Evolutionary conservation across 1,140 invertebrate genomes (phyloP).

Genomic region (Odontomachus brunneus): DNA sequence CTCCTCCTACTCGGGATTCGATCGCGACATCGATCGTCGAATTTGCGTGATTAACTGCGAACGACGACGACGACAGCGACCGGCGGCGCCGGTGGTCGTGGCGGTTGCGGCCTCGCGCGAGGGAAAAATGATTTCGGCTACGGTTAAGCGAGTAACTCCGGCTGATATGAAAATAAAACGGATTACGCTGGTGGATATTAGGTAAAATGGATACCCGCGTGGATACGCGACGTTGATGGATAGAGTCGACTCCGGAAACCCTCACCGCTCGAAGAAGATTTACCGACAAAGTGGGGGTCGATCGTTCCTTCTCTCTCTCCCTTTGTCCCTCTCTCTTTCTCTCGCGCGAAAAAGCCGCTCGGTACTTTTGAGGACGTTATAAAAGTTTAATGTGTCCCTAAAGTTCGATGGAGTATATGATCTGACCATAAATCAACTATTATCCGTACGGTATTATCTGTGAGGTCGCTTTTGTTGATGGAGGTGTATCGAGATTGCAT

Average conservation of each 20-base stretch:
- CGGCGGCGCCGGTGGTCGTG: no score
- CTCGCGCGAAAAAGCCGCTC: constrained; percentile 18
- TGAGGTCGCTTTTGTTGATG: constrained; percentile 49
- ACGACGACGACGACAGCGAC: no score
- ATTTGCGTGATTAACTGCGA: constrained; percentile 36
- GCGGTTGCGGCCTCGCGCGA: no score
- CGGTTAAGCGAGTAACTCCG: constrained; percentile 29
- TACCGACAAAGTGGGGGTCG: constrained; percentile 55
- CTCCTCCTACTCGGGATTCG: constrained; percentile 1
- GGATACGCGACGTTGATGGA: constrained; percentile 67
- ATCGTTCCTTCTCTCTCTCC: neutral
- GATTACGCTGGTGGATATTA: constrained; percentile 55
- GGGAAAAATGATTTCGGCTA: constrained; percentile 43
- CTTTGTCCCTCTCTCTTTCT: no score
- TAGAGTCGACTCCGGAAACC: constrained; percentile 64
- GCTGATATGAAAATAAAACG: constrained; percentile 51
- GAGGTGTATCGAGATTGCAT: constrained; percentile 44
- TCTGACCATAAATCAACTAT: constrained; percentile 80
- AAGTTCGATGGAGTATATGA: constrained; percentile 80
- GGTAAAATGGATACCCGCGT: constrained; percentile 63
- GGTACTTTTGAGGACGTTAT: constrained; percentile 70
- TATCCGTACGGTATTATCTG: constrained; percentile 59
- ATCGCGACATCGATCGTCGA: constrained; percentile 47
- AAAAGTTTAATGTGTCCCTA: constrained; percentile 80
- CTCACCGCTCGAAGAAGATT: constrained; percentile 62